Evolutionary conservation across 1,140 invertebrate species (phyloP), one percentile per base, ranked within the genome.

Genomic region (Stegodyphus dumicola): DNA sequence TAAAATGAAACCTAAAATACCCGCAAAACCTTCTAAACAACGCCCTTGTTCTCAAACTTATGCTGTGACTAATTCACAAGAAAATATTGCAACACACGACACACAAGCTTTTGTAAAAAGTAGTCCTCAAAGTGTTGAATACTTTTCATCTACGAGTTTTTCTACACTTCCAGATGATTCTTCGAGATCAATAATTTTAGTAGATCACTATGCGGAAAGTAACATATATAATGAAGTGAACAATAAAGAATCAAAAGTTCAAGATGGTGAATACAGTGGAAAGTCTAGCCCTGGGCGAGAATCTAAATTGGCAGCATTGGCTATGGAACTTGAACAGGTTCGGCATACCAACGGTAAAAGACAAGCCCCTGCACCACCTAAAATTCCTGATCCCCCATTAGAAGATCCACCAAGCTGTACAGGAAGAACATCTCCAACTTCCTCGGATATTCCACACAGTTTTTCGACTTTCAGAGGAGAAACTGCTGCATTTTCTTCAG

Each of bases 311-410:
- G 86, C 86, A 18, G 86, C 86, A 48, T 56, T 87, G 7, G 86
- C 86, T 0, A 77, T 87, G 13, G 86, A 87, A 83, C 13, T 87
- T 7, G 86, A 87, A 77, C 78, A 87, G 71, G 86, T 73, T 64
- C 71, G 86, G 2, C 77, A 80, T 33, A 52, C 56, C 11, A 81
- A 81, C 73, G 71, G 66, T 11, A 87, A 87, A 77, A 13, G 86
- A 65, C 86, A 83, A 77, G 86, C 86, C 11, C 86, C 86, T 2
- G 66, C 75, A 17, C 86, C 86, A 48, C 86, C 86, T 10, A 83
- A 87, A 56, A 77, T 79, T 6, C 79, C 86, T 10, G 86, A 86
- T 13, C 84, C 84, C 2, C 84, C 84, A 10, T 17, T 18, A 65
- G 84, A 86, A 77, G 84, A 86, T 53, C 84, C 84, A 13, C 84